Base-by-base conservation (phyloP, 2,888 invertebrate genomes). In the Iphiclides podalirius region DNA sequence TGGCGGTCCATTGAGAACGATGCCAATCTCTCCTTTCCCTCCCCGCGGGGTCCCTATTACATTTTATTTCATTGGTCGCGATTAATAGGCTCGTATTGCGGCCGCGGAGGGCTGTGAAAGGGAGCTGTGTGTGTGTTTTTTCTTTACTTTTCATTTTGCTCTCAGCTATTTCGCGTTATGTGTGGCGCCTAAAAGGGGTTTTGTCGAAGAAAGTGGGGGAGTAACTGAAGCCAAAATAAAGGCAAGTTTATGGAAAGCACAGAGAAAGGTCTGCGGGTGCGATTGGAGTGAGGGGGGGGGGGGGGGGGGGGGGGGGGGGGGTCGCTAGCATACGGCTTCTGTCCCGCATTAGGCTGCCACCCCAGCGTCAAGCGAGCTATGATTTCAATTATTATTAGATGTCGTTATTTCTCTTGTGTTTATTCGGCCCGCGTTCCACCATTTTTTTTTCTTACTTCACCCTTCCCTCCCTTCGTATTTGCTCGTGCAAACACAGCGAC, bases 371-470 rank as follows among this genome's bases (percentile, higher is more conserved):
- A 59, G 66, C 70, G 61, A 71, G 75, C 79, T 77, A 82, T 83
- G 83, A 84, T 86, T 87, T 86, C 87, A 84, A 86, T 86, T 86
- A 85, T 82, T 83, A 72, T 86, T 86, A 82, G 80, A 84, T 79
- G 77, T 82, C 81, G 80, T 86, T 84, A 80, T 85, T 87, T 79
- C 74, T 79, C 74, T 77, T 79, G 70, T 86, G 81, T 85, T 84
- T 83, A 80, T 83, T 85, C 78, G 78, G 77, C 75, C 69, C 72
- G 72, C 76, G 74, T 79, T 78, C 70, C 76, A 72, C 72, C 75
- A 78, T 78, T 83, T 86, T 60, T 62, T 84, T 79, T 31, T n/a
- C 31, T 9, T 75, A 70, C 68, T 76, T 79, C 67, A 77, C 81
- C 80, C 80, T 78, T 80, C 77, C 16, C 70, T 3, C 20, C 72